Percentiles rank a stretch among this genome's conserved stretches.
Conservation (phyloP, 2,888 invertebrate species). For the Sicus ferrugineus region DNA sequence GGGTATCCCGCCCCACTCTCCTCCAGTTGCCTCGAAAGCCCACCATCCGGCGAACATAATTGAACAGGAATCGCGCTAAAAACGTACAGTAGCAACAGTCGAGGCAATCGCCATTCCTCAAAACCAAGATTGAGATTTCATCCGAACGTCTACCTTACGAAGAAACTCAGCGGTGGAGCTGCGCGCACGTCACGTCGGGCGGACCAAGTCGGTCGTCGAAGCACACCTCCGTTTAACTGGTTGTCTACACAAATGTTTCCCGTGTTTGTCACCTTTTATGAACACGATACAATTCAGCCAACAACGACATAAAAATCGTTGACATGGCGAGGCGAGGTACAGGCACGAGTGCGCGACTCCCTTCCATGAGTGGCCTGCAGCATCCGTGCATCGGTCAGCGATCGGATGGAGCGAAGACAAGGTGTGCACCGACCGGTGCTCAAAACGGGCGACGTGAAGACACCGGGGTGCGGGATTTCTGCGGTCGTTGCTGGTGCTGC, state of each 20-base stretch:
- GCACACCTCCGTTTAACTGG: conserved; percentile 19
- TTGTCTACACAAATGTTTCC: conserved; percentile 45
- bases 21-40: not conserved
- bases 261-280: conserved; percentile 44
- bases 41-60: not conserved
- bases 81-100: conserved; percentile 10
- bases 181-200: not conserved
- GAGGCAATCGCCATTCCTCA: not conserved
- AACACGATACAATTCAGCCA: conserved; percentile 35
- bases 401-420: conserved; percentile 12
- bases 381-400: not conserved
- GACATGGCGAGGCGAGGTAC: conserved; percentile 19
- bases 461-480: not conserved
- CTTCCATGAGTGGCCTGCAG: not conserved
- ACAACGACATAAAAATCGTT: conserved; percentile 26
- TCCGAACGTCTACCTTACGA: not conserved
- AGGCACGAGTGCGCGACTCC: conserved; percentile 3
- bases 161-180: not conserved
- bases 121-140: conserved; percentile 17
- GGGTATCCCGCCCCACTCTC: not conserved
- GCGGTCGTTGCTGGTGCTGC: conserved; percentile 15
- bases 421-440: conserved; percentile 14
- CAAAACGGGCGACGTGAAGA: not conserved
- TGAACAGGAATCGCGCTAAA: not conserved
- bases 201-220: not conserved